Percentiles rank a stretch among this genome's conserved stretches.
phyloP scores from a whole-genome alignment of 2,797 vertebrate genomes.

The Myotis myotis region DNA sequence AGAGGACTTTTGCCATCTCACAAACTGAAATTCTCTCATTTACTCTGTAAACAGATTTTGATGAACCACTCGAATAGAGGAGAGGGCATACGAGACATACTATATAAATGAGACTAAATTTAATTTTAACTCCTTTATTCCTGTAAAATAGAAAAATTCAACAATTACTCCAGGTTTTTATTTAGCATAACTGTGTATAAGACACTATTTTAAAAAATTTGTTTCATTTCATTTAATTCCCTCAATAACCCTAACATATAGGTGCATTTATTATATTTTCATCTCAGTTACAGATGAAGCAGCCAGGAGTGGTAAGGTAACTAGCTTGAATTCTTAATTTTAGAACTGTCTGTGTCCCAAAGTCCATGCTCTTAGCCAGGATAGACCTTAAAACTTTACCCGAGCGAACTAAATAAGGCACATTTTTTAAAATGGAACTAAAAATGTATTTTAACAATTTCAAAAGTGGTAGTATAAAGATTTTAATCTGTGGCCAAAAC shows the following conservation, averaged over 20 bases:
- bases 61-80: background rate
- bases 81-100: background rate
- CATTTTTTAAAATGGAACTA: background rate
- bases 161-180: background rate
- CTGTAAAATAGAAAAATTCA: constrained; percentile 7
- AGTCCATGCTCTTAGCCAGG: background rate
- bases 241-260: background rate
- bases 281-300: background rate
- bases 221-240: background rate
- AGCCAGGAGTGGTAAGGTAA: background rate
- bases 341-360: background rate
- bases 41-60: background rate
- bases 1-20: background rate
- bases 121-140: background rate
- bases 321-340: background rate
- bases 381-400: background rate
- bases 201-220: background rate
- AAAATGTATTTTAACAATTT: background rate
- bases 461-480: background rate
- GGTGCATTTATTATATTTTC: background rate
- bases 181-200: background rate
- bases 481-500: background rate
- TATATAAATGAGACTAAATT: constrained; percentile 9
- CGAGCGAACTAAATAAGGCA: background rate
- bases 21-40: background rate